Percentiles rank a stretch among this genome's conserved stretches.
Evolutionary conservation across 2,888 invertebrate species (phyloP).

Genomic region (Phlogophora meticulosa): DNA sequence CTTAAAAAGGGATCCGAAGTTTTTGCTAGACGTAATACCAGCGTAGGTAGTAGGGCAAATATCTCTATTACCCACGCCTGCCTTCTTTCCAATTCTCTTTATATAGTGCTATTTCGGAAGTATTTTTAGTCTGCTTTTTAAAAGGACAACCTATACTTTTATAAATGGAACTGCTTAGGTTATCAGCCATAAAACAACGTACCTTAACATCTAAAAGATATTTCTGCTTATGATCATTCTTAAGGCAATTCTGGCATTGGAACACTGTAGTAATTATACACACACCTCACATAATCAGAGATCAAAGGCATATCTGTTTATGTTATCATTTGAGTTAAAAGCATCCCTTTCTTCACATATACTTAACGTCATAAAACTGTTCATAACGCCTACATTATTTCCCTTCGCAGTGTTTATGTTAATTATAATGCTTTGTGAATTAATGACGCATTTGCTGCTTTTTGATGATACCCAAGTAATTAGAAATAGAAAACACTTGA

Average conservation of each 20-base stretch:
- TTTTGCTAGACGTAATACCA: too few relatives aligned
- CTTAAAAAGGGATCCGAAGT: too few relatives aligned
- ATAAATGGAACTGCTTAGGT: too few relatives aligned
- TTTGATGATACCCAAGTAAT: not conserved
- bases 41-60: too few relatives aligned
- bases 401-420: constrained; percentile 42
- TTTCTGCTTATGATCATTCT: not conserved
- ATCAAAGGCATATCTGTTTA: constrained; percentile 40
- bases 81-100: too few relatives aligned
- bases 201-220: not conserved
- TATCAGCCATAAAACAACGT: too few relatives aligned
- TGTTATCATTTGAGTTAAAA: constrained; percentile 32
- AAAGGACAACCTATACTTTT: too few relatives aligned
- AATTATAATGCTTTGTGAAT: constrained; percentile 23
- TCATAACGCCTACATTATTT: constrained; percentile 27
- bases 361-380: constrained; percentile 20
- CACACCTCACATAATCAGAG: constrained; percentile 14
- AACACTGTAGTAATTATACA: not conserved
- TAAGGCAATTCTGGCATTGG: not conserved
- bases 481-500: too few relatives aligned
- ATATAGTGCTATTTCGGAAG: too few relatives aligned
- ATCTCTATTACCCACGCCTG: too few relatives aligned
- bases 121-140: too few relatives aligned
- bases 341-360: constrained; percentile 37
- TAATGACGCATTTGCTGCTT: constrained; percentile 40